Evolutionary conservation across 2,888 invertebrate species (phyloP).

Genomic region (Panzeria rudis): DNA sequence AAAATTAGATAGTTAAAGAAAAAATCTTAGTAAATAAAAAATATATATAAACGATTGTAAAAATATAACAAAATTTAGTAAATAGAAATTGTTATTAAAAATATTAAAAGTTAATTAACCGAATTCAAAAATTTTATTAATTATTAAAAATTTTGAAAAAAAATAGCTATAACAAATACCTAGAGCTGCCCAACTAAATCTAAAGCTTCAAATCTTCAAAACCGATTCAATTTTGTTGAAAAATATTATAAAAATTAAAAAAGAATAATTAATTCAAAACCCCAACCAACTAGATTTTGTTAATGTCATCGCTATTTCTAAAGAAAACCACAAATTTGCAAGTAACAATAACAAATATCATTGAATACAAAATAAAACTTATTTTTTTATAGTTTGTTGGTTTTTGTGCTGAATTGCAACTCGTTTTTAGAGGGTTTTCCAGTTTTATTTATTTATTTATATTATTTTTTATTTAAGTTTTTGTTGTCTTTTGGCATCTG

Average conservation of each 20-base stretch:
- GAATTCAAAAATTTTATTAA: neutral
- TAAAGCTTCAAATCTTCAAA: neutral
- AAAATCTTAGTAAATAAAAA: neutral
- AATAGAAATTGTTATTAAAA: neutral
- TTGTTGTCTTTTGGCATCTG: conserved; percentile 64
- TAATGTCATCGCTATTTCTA: conserved; percentile 16
- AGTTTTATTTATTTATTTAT: conserved; percentile 27
- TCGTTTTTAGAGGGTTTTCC: conserved; percentile 55
- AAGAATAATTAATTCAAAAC: neutral
- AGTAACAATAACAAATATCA: conserved; percentile 2
- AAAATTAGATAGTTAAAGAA: conserved; percentile 20
- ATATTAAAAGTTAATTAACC: neutral
- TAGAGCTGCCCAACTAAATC: neutral
- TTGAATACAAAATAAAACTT: conserved; percentile 28
- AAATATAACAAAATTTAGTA: too few species aligned
- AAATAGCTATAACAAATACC: too few species aligned
- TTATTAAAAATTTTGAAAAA: too few species aligned
- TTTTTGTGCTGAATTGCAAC: conserved; percentile 55
- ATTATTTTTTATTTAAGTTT: conserved; percentile 7
- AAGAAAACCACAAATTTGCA: conserved; percentile 33
- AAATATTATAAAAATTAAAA: neutral
- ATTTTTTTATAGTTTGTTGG: conserved; percentile 30
- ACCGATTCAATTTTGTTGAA: neutral
- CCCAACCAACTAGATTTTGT: neutral
- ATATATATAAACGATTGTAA: neutral